Evolutionary conservation across 2,113 vertebrate species (phyloP).

Genomic region (Toxotes chatareus): DNA sequence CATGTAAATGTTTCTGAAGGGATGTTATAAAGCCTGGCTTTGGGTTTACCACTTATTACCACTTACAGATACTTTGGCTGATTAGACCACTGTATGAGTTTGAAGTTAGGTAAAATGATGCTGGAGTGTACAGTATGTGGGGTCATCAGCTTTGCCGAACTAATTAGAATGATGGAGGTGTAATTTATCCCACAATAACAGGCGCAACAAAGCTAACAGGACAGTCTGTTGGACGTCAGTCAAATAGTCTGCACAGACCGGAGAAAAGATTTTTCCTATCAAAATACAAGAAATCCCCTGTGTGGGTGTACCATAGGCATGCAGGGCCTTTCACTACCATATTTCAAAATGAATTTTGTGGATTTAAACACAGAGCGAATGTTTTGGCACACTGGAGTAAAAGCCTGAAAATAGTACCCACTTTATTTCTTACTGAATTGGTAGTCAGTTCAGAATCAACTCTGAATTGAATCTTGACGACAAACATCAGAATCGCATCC

Average conservation of each 20-base stretch:
- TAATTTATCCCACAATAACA: background rate
- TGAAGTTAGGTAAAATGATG: conserved; percentile 4
- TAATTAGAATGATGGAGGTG: conserved; percentile 3
- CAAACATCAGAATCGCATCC: background rate
- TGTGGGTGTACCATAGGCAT: background rate
- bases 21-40: background rate
- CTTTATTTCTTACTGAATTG: background rate
- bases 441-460: background rate
- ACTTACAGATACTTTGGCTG: background rate
- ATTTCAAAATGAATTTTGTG: conserved; percentile 4
- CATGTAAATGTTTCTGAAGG: background rate
- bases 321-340: background rate
- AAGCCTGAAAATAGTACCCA: background rate
- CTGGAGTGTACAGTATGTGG: background rate
- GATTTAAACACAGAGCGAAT: background rate
- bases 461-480: background rate
- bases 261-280: conserved; percentile 2
- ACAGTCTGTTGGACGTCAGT: background rate
- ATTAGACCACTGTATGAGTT: background rate
- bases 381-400: background rate
- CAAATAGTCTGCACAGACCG: conserved; percentile 4
- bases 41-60: background rate
- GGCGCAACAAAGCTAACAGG: conserved; percentile 6
- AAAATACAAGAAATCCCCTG: conserved; percentile 12
- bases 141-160: conserved; percentile 1